Evolutionary conservation across 1,140 invertebrate species (phyloP), one percentile per base, ranked within the genome.

Genomic region (Thaumatotibia leucotreta): DNA sequence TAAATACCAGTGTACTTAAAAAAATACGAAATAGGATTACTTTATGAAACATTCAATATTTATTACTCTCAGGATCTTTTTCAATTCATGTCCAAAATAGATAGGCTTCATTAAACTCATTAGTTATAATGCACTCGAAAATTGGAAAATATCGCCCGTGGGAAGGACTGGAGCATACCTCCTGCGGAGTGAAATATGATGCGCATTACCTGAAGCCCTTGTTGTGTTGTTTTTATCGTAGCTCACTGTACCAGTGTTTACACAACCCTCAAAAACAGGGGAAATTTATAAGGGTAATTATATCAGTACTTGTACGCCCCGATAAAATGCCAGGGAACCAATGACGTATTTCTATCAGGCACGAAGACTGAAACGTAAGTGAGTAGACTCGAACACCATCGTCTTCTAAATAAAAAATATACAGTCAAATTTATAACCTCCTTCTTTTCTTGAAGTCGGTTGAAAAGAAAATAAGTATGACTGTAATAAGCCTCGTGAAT

Each of bases 181-280:
- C 52, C 27, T 27, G 52, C 6, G 20, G 52, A 31, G 52, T 31
- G 52, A 58, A 58, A 58, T 58, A 58, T 58, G 52, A 58, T 58
- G 29, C 52, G 52, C 52, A 31, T 58, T 58, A 58, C 52, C 27
- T 6, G 29, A 58, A 58, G 24, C 52, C n/a, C 52, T 58, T 58
- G 52, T 58, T 58, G 52, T 58, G 52, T 58, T 58, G 24, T 58
- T 58, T 58, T 58, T 58, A 58, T 58, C 52, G 52, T 29, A 27
- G 27, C 52, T 31, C 52, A 14, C 29, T 58, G 52, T 14, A 29
- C 24, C 24, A 20, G 24, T 58, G 27, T 58, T 58, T 58, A 58
- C 52, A 58, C 4, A n/a, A 14, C n/a, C 52, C 52, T 58, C 52
- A 58, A 58, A 58, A 58, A 31, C n/a, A n/a, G 24, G n/a, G 52